Base-by-base conservation (phyloP, 2,888 invertebrate species). In the Hipparchia semele region DNA sequence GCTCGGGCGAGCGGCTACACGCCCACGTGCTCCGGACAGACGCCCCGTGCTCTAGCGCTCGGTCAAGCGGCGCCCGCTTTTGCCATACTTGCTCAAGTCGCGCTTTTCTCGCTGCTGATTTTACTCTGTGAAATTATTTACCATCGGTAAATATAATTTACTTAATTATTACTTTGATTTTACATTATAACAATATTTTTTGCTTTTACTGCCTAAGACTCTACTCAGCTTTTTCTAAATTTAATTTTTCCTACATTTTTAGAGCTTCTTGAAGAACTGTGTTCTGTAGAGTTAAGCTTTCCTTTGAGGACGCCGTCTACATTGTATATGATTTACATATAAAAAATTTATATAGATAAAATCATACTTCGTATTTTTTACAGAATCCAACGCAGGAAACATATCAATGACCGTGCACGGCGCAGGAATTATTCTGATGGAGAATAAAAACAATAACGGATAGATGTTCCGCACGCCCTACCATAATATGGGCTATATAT, bases 1-100 rank as follows among this genome's bases (percentile, higher is more conserved):
- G 81, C 84, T 0, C 87, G 90, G 0, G 86, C 90, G 12, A 81
- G 86, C 0, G 89, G 84, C 5, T 73, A 74, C 8, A 82, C 83
- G 58, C 88, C 90, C 0, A 80, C 81, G 0, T 93, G 93, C 77
- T 88, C 90, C 0, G 92, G 92, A 0, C 82, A 84, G 9, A 84
- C 82, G 8, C 93, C 92, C 0, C 87, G 93, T 0, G 89, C 93
- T 0, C 84, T 93, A 2, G 87, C 92, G 0, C 82, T 93, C 6
- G 93, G 92, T 0, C 92, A 92, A 77, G 92, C 92, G 0, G 92
- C 92, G 0, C 92, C 92, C 0, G 92, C 92, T 0, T 91, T 92
- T 70, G 77, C 85, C 0, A 73, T 90, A 59, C 84, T 93, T n/a
- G 77, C 84, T 1, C 78, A 80, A 12, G 80, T 83, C 0, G 74